phyloP scores from a whole-genome alignment of 2,888 invertebrate species.

The Tanypteryx hageni region DNA sequence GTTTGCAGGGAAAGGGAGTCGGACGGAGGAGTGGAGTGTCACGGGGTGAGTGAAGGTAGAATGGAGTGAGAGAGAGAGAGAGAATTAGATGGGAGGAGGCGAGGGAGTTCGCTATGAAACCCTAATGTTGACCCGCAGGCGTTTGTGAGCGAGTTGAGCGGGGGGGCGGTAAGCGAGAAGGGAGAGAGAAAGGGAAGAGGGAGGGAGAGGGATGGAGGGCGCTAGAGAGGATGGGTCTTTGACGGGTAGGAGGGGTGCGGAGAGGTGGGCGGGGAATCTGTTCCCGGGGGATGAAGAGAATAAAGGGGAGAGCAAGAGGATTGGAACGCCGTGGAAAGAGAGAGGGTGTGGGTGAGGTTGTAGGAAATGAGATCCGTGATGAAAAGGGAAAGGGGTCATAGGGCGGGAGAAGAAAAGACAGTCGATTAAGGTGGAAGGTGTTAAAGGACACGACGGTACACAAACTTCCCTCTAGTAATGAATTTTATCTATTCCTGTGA shows the following conservation, averaged over 20 bases:
- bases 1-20: too few species aligned
- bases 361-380: neutral
- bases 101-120: neutral
- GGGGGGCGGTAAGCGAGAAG: neutral
- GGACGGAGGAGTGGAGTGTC: neutral
- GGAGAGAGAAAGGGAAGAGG: neutral
- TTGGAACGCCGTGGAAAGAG: neutral
- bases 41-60: neutral
- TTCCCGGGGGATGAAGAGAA: neutral
- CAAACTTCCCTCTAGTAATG: too few species aligned
- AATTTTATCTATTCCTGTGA: too few species aligned
- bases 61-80: neutral
- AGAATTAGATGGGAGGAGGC: neutral
- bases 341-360: neutral
- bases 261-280: too few species aligned
- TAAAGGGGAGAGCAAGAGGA: neutral
- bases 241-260: neutral
- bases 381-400: neutral
- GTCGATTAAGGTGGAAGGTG: too few species aligned
- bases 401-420: neutral
- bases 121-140: too few species aligned
- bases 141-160: neutral
- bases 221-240: neutral
- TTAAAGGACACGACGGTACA: too few species aligned
- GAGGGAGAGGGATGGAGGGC: too few species aligned